Evolutionary conservation across 1,140 invertebrate genomes (phyloP).

Genomic region (Rhyzopertha dominica): DNA sequence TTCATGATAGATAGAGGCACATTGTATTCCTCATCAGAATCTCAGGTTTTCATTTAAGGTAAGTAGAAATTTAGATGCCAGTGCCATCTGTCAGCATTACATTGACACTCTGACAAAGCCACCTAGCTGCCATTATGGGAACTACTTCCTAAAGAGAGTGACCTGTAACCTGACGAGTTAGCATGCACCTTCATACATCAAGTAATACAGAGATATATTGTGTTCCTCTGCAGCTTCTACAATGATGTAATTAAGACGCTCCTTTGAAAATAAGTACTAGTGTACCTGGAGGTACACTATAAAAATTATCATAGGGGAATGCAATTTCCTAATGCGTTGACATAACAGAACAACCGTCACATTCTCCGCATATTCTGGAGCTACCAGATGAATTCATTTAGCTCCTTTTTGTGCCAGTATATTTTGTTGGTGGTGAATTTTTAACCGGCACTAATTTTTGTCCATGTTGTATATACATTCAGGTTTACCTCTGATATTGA

Average conservation of each 20-base stretch:
- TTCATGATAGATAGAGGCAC: too few species aligned
- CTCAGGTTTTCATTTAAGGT: too few species aligned
- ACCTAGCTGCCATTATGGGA: too few species aligned
- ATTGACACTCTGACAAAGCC: too few species aligned
- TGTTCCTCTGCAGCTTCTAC: conserved; percentile 35
- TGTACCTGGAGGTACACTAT: conserved; percentile 32
- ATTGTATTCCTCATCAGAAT: too few species aligned
- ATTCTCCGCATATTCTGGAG: conserved; percentile 38
- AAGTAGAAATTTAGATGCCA: too few species aligned
- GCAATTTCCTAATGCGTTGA: conserved; percentile 36
- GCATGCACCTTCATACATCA: too few species aligned
- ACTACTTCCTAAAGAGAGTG: too few species aligned
- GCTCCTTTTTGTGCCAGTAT: conserved; percentile 32
- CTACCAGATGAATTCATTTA: conserved; percentile 35
- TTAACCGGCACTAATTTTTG: conserved; percentile 44
- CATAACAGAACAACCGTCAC: conserved; percentile 40
- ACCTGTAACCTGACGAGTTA: too few species aligned
- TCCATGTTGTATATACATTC: conserved; percentile 44
- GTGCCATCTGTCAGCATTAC: too few species aligned
- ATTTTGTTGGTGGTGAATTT: conserved; percentile 38
- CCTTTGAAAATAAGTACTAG: conserved; percentile 44
- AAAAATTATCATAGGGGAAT: conserved; percentile 45
- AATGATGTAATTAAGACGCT: conserved; percentile 33
- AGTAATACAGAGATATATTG: conserved; percentile 39
- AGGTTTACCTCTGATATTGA: conserved; percentile 31